A percentile compares a stretch with the other conserved stretches of the same genome.
These are phyloP conservation scores for Mylabris sibirica DNA, from an alignment of 2,888 invertebrate species.

Conservation along the genomic window DNA sequence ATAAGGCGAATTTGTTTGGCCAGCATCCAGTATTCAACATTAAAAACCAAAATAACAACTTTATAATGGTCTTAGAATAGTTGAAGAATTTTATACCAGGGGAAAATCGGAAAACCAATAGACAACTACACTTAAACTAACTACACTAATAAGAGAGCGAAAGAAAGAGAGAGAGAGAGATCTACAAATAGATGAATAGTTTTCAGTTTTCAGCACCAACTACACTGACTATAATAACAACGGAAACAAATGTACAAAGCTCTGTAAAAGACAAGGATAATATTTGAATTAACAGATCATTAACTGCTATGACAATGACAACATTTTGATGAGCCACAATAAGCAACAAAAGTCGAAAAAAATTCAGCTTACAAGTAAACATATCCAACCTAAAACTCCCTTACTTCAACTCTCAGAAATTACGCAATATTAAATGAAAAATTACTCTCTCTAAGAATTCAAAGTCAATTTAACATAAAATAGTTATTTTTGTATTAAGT, in stretches of 20 bases:
- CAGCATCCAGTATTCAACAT: conserved; percentile 21
- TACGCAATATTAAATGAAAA: no score
- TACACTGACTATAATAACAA: conserved; percentile 20
- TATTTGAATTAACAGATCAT: conserved; percentile 33
- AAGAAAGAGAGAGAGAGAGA: background rate
- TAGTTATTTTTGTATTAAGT: no score
- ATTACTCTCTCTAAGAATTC: no score
- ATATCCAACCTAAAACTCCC: no score
- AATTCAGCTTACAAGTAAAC: no score
- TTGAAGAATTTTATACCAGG: background rate
- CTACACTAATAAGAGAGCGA: no score
- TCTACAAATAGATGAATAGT: background rate
- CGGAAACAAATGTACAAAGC: no score
- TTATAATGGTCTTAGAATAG: conserved; percentile 33
- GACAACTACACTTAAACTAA: background rate
- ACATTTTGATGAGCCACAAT: conserved; percentile 4
- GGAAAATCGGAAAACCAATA: background rate
- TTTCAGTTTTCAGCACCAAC: background rate
- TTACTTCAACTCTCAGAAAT: no score
- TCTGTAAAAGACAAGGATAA: conserved; percentile 10
- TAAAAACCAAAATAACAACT: conserved; percentile 30
- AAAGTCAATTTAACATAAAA: no score
- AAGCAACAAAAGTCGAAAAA: background rate
- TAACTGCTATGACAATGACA: conserved; percentile 25
- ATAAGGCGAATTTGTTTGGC: conserved; percentile 19